Evolutionary conservation across 2,113 vertebrate species (phyloP).

Genomic region (Apeltes quadracus): DNA sequence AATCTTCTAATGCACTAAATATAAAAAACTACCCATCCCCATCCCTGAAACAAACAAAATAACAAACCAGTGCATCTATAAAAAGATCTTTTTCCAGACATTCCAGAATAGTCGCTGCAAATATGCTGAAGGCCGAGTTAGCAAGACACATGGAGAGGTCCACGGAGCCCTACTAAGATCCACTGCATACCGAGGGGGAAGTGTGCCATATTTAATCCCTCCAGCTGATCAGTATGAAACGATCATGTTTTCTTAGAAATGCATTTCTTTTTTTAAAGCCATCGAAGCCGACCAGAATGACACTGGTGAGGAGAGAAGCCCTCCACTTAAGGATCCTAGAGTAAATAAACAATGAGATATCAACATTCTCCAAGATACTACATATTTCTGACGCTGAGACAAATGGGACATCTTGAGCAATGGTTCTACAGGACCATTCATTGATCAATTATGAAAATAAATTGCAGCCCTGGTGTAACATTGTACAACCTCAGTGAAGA

Average conservation of each 20-base stretch:
- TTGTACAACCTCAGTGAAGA: neutral
- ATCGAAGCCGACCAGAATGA: neutral
- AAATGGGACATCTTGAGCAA: neutral
- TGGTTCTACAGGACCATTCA: neutral
- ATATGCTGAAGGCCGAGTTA: conserved; percentile 50
- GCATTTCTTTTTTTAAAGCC: neutral
- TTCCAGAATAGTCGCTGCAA: conserved; percentile 66
- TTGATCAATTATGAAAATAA: neutral
- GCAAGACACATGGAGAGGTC: conserved; percentile 12
- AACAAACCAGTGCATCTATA: conserved; percentile 67
- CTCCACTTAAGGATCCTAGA: neutral
- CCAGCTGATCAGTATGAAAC: conserved; percentile 33
- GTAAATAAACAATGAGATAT: neutral
- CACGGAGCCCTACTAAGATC: conserved; percentile 43
- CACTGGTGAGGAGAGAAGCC: neutral
- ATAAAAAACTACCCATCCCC: conserved; percentile 60
- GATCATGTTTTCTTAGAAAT: conserved; percentile 27
- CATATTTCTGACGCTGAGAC: neutral
- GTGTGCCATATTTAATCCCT: conserved; percentile 37
- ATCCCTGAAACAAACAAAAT: conserved; percentile 40
- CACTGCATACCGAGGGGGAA: conserved; percentile 18
- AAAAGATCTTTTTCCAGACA: conserved; percentile 75
- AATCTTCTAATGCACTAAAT: conserved; percentile 68
- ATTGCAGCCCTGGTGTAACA: neutral
- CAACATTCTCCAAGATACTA: neutral